Evolutionary conservation across 2,113 vertebrate species (phyloP).

Genomic region (Syngnathus scovelli): DNA sequence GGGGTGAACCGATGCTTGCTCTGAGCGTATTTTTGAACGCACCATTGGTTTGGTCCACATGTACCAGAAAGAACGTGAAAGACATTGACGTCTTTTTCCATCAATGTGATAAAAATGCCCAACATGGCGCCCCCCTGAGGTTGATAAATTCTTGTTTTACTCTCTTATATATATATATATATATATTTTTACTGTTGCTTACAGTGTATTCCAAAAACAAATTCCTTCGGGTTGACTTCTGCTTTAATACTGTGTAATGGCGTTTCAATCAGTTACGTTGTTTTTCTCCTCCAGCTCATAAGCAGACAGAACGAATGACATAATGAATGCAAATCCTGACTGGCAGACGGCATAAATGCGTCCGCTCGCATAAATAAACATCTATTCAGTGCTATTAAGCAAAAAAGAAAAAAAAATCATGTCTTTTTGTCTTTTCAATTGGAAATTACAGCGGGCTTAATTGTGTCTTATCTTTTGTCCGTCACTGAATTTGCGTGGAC

Average conservation of each 20-base stretch:
- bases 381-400: slow-evolving; percentile 57
- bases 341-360: slow-evolving; percentile 59
- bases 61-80: too few relatives aligned
- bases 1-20: too few relatives aligned
- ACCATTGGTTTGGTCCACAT: too few relatives aligned
- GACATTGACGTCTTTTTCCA: too few relatives aligned
- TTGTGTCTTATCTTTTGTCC: slow-evolving; percentile 68
- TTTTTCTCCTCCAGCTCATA: slow-evolving; percentile 10
- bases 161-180: neutral
- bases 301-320: slow-evolving; percentile 36
- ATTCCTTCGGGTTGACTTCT: too few relatives aligned
- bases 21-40: too few relatives aligned
- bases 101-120: too few relatives aligned
- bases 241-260: neutral
- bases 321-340: slow-evolving; percentile 65
- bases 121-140: too few relatives aligned
- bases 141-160: too few relatives aligned
- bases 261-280: neutral
- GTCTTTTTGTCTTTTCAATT: slow-evolving; percentile 49
- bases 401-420: slow-evolving; percentile 33
- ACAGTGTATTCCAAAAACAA: too few relatives aligned
- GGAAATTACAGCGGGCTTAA: slow-evolving; percentile 58
- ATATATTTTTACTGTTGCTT: too few relatives aligned
- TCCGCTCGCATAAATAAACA: slow-evolving; percentile 59
- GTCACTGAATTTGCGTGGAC: slow-evolving; percentile 44